phyloP scores from a whole-genome alignment of 2,113 vertebrate species.

The Tauraco erythrolophus region DNA sequence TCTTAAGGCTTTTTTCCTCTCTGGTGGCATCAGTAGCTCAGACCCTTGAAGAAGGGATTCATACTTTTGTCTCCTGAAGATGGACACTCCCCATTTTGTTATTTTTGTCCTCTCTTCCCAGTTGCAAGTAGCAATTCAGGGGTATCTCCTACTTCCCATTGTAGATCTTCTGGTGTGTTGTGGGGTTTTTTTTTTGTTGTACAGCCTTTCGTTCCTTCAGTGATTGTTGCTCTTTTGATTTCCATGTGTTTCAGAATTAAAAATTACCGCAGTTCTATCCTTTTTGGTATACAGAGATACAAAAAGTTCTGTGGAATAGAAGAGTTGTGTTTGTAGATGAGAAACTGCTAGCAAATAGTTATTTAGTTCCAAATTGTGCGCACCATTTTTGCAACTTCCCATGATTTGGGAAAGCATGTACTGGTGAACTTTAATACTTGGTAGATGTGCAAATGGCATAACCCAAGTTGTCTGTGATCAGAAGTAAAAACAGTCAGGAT shows the following conservation, averaged over 20 bases:
- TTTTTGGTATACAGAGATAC: background rate
- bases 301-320: background rate
- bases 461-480: background rate
- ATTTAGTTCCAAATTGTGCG: background rate
- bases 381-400: background rate
- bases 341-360: background rate
- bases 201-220: background rate
- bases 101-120: no score
- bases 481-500: background rate
- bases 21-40: background rate
- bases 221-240: background rate
- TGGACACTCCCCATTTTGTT: rapidly evolving
- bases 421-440: background rate
- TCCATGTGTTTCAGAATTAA: background rate
- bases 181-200: background rate
- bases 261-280: background rate
- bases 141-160: background rate
- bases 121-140: background rate
- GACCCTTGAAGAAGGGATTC: background rate
- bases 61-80: background rate
- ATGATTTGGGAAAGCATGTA: background rate
- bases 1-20: background rate
- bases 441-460: background rate
- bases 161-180: background rate
- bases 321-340: background rate